Base-by-base conservation (phyloP, 2,797 vertebrate genomes). In the Cynodonichthys magdalenae region DNA sequence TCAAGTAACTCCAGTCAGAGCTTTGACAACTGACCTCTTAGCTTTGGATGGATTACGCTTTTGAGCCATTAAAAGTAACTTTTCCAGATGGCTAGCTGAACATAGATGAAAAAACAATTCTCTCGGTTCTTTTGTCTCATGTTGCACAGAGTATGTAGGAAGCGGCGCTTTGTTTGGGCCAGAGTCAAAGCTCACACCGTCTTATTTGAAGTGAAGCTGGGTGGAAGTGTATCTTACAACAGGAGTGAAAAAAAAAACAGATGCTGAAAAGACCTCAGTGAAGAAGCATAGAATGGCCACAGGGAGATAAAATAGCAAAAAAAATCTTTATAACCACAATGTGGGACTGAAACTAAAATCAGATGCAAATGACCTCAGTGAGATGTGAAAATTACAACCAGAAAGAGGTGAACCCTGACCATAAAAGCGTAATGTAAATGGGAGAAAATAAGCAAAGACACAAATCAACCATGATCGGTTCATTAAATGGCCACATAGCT, bases 41-140 rank as follows among this genome's bases (percentile, higher is more conserved):
- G 46, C 53, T 0, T 53, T 64, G 68, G 54, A 67, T n/a, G 65
- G 69, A 76, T 70, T 17, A 1, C 31, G 70, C 51, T 61, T 59
- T 65, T 59, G 17, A 68, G 20, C 24, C 36, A 77, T 82, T 66
- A 69, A 73, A 55, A 79, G 67, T 46, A 51, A 39, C 12, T 79
- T 87, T 87, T 81, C 84, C 86, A 87, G 66, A 78, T 58, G 77
- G 48, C 28, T 11, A 53, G 27, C 9, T 41, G 15, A 44, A 51
- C 45, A 41, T 57, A 0, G 53, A 9, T 9, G 19, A 29, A 74
- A 24, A 42, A 24, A 71, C 24, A 27, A 14, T 28, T 63, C 15
- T 44, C 14, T 42, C 17, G 51, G 19, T 20, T 54, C 28, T 53
- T 64, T 77, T 20, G 15, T 53, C 31, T 63, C 14, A 6, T 55